phyloP scores from a whole-genome alignment of 2,113 vertebrate species.

The Crotalus horridus region DNA sequence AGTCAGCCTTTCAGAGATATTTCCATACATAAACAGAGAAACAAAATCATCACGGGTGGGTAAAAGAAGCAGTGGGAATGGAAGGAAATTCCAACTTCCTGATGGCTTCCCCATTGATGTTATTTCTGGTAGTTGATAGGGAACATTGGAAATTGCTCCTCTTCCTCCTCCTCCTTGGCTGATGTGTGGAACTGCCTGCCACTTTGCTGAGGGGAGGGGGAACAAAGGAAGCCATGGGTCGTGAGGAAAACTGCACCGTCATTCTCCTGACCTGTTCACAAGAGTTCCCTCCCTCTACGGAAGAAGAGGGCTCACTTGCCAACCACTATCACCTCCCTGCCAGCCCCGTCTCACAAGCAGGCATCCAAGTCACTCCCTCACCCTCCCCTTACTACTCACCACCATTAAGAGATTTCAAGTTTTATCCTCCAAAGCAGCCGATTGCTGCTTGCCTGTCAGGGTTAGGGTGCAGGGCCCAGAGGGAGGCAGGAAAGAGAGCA shows the following conservation, averaged over 20 bases:
- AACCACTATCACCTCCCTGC: not conserved
- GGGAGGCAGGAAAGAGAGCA: no score
- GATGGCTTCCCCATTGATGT: not conserved
- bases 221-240: not conserved
- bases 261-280: not conserved
- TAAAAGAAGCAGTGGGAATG: not conserved
- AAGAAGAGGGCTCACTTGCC: no score
- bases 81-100: no score
- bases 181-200: not conserved
- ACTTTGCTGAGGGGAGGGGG: not conserved
- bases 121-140: not conserved
- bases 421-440: not conserved
- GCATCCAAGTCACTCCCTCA: not conserved
- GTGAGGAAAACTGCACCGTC: not conserved
- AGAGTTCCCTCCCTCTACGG: not conserved
- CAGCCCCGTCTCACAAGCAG: not conserved
- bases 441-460: no score
- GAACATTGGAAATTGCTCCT: not conserved
- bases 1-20: no score
- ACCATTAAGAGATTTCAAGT: not conserved
- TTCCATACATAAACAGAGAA: no score
- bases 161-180: not conserved
- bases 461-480: no score
- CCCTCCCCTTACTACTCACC: not conserved
- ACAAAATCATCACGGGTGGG: no score